Percentiles rank a stretch among this genome's conserved stretches.
phyloP scores from a whole-genome alignment of 2,888 invertebrate genomes.

The Osmoderma eremita region DNA sequence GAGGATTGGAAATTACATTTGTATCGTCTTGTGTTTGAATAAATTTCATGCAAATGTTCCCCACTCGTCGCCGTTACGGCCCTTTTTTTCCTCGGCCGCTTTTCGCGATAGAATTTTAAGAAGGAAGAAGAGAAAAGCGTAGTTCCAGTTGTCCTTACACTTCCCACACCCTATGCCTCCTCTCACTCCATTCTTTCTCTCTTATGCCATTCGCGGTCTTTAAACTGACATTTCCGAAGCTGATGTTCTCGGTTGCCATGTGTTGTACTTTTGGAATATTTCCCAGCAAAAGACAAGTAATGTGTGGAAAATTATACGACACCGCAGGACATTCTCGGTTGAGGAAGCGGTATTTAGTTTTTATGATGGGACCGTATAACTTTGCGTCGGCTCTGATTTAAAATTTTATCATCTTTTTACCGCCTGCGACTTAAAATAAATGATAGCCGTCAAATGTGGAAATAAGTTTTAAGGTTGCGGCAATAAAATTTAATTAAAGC shows the following conservation, averaged over 20 bases:
- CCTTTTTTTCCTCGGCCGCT: constrained; percentile 11
- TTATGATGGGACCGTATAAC: constrained; percentile 6
- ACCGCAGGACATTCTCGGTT: background rate
- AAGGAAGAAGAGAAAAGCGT: constrained; percentile 4
- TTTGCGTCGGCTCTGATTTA: background rate
- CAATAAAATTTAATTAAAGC: no score
- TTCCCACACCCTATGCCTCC: background rate
- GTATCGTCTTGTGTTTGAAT: constrained; percentile 52
- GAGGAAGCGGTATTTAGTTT: constrained; percentile 2
- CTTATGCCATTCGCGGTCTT: constrained; percentile 28
- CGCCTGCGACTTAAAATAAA: background rate
- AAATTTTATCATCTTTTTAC: constrained; percentile 2
- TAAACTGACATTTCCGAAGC: constrained; percentile 34
- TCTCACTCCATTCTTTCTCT: background rate
- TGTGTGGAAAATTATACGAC: constrained; percentile 18
- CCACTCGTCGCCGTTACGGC: constrained; percentile 28
- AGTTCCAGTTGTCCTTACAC: background rate
- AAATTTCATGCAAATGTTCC: constrained; percentile 53
- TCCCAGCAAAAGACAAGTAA: constrained; percentile 4
- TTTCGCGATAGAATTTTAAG: constrained; percentile 34
- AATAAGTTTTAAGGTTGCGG: no score
- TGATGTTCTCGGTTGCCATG: constrained; percentile 24
- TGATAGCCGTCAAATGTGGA: background rate
- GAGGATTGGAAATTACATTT: constrained; percentile 54
- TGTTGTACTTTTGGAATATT: constrained; percentile 25